Base-by-base conservation (phyloP, 2,888 invertebrate genomes). In the Junonia oenone region DNA sequence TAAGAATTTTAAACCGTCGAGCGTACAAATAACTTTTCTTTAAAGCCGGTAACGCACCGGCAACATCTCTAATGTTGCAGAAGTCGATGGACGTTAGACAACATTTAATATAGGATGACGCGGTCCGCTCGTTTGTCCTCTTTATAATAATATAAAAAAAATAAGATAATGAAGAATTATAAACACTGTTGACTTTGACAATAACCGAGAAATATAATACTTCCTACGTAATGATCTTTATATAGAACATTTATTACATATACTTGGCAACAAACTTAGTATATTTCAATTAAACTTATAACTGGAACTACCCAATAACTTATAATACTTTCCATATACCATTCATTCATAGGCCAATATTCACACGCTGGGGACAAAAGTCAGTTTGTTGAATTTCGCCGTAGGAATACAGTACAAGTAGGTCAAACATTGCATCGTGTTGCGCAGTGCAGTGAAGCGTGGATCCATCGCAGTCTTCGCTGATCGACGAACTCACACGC, bases 391-490 rank as follows among this genome's bases (percentile, higher is more conserved):
- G 33, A 35, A 71, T 73, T 77, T 72, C 66, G 65, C 65, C 67
- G 50, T 69, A 71, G 71, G 73, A 78, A 73, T 69, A 73, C 71
- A 74, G 73, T 69, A 67, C 66, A 85, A 81, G 79, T 87, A 67
- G 86, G 84, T 83, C 84, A 79, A 71, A 77, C 78, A 78, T 86
- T 88, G 87, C 87, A 83, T 81, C 76, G 83, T 72, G 74, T 79
- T 79, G 80, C 78, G 73, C 66, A 65, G 64, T 63, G 63, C 76
- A 68, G 67, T 78, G 76, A 71, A 75, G 83, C 85, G 82, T 80
- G 71, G 73, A 74, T 71, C 72, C 73, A 71, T 65, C 74, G 78
- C 72, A 67, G 72, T 77, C 78, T 79, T 78, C 75, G 63, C 75
- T 76, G 76, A 74, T 76, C 79, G 78, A 73, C 81, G 74, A 81